A percentile compares a stretch with the other conserved stretches of the same genome.
phyloP scores from a whole-genome alignment of 2,888 invertebrate genomes.

The Caenorhabditis drosophilae region DNA sequence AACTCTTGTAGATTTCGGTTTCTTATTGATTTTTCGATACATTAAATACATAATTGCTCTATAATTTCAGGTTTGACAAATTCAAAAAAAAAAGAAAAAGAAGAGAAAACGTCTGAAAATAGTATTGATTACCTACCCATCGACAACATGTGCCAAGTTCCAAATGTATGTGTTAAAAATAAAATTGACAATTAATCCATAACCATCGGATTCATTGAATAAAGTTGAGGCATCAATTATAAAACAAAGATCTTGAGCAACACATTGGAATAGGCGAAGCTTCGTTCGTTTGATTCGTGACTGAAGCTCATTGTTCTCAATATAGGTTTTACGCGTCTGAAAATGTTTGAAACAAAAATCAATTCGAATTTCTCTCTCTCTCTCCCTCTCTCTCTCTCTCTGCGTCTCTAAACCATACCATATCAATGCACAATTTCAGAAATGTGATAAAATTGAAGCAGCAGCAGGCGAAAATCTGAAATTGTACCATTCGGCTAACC shows the following conservation, averaged over 20 bases:
- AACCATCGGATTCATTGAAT: not conserved
- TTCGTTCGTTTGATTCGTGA: not conserved
- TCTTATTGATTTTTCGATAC: no score
- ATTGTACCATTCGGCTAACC: not conserved
- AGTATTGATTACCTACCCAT: constrained; percentile 6
- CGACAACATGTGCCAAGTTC: not conserved
- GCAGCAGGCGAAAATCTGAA: not conserved
- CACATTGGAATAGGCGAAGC: not conserved
- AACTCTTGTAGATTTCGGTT: no score
- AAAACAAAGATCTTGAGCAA: not conserved
- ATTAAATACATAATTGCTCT: no score
- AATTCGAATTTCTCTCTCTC: not conserved
- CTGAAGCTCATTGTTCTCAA: not conserved
- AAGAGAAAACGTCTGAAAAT: no score
- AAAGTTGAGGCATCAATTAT: not conserved
- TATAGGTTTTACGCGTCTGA: not conserved
- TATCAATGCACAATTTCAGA: not conserved
- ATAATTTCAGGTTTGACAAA: no score
- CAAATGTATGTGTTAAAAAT: constrained; percentile 1
- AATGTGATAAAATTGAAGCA: not conserved
- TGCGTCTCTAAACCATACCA: no score
- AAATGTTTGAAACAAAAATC: not conserved
- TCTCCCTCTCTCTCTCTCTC: no score
- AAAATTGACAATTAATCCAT: not conserved
- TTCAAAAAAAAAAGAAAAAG: no score